These are phyloP conservation scores for Chydorus sphaericus DNA, from an alignment of 2,888 invertebrate genomes.

Conservation along the genomic window DNA sequence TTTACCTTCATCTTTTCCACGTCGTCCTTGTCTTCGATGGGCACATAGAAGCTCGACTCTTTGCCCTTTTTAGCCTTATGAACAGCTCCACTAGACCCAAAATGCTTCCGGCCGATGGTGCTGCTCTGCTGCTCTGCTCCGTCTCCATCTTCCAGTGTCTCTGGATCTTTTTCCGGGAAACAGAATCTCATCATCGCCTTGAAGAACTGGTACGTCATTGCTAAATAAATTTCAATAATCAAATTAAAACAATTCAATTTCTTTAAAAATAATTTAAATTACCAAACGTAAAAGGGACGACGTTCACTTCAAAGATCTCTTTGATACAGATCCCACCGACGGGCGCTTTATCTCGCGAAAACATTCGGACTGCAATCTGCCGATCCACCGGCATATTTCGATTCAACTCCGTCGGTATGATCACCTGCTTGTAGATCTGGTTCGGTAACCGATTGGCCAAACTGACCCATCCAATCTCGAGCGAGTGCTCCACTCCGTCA, in stretches of 20 bases:
- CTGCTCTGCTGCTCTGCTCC: conserved; percentile 30
- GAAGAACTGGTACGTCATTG: conserved; percentile 89
- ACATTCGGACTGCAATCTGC: conserved; percentile 74
- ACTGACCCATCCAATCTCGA: conserved; percentile 88
- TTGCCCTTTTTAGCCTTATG: conserved; percentile 33
- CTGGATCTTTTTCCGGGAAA: conserved; percentile 84
- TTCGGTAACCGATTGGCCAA: conserved; percentile 91
- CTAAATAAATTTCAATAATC: conserved; percentile 27
- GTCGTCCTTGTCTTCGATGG: conserved; percentile 74
- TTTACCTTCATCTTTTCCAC: conserved; percentile 89
- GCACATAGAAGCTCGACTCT: conserved; percentile 80
- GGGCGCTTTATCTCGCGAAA: conserved; percentile 88
- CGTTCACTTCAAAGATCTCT: conserved; percentile 97
- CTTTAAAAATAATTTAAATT: conserved; percentile 17
- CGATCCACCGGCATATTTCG: conserved; percentile 82
- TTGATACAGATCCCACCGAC: conserved; percentile 99
- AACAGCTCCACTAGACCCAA: conserved; percentile 10
- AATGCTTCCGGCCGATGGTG: conserved; percentile 13
- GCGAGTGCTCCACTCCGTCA: conserved; percentile 90
- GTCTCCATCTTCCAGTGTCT: conserved; percentile 59
- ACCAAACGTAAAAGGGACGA: conserved; percentile 84
- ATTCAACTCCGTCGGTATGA: conserved; percentile 61
- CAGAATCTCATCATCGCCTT: conserved; percentile 94
- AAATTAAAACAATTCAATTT: not conserved
- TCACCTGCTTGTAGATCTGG: conserved; percentile 78